Evolutionary conservation across 2,797 vertebrate genomes (phyloP).

Genomic region (Melanogrammus aeglefinus): DNA sequence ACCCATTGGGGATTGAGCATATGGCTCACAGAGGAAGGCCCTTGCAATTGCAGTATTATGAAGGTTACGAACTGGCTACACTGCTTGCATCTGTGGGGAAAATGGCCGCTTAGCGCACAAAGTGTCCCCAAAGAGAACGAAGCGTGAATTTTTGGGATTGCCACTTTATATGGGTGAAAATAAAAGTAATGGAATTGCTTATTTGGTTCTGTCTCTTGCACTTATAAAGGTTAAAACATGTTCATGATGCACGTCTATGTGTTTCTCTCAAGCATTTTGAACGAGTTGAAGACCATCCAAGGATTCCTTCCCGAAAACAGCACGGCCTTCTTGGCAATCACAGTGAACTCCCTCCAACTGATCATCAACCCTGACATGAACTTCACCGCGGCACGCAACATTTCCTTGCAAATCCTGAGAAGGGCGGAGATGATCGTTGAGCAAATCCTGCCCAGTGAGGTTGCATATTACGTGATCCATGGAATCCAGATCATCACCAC

Average conservation of each 20-base stretch:
- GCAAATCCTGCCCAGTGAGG: constrained; percentile 33
- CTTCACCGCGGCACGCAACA: constrained; percentile 44
- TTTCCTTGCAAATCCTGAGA: constrained; percentile 50
- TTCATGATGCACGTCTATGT: not conserved
- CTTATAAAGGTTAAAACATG: not conserved
- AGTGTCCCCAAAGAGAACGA: too few species aligned
- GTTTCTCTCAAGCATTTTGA: constrained; percentile 63
- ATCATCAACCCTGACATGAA: constrained; percentile 47
- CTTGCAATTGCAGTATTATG: too few species aligned
- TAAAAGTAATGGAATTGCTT: not conserved
- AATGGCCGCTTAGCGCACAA: too few species aligned
- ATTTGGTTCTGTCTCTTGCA: not conserved
- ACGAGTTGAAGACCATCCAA: constrained; percentile 55
- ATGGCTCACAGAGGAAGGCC: too few species aligned
- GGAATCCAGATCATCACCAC: constrained; percentile 42
- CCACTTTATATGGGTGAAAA: not conserved
- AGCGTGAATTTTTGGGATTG: too few species aligned
- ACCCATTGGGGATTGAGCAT: too few species aligned
- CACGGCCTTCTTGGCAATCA: constrained; percentile 47
- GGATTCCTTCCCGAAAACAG: constrained; percentile 57
- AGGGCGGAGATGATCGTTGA: constrained; percentile 45
- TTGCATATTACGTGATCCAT: constrained; percentile 44
- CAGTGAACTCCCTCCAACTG: constrained; percentile 52
- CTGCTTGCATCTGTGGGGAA: too few species aligned
- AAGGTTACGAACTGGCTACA: too few species aligned